Evolutionary conservation across 2,113 vertebrate species (phyloP).

Genomic region (Zosterops lateralis): DNA sequence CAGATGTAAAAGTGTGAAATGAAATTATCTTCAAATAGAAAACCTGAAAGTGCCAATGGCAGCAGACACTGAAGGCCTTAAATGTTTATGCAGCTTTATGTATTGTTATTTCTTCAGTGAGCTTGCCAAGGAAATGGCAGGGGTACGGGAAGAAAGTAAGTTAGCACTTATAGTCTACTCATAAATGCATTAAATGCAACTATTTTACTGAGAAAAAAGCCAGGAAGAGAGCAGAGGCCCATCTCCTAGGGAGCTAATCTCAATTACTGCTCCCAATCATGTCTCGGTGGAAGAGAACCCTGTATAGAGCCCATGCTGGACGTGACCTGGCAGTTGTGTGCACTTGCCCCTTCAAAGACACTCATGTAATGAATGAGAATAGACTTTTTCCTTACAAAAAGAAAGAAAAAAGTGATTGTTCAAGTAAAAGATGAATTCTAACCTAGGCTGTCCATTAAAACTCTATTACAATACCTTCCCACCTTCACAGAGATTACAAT

Average conservation of each 20-base stretch:
- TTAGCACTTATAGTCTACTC: neutral
- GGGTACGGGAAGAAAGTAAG: neutral
- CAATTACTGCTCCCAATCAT: neutral
- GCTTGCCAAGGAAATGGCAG: neutral
- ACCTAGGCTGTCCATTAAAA: neutral
- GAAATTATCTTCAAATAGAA: constrained; percentile 7
- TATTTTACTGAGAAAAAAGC: neutral
- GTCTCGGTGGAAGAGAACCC: neutral
- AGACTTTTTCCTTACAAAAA: neutral
- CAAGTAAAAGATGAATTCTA: neutral
- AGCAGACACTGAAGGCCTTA: neutral
- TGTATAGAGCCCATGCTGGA: neutral
- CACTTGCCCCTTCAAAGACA: neutral
- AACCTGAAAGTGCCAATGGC: neutral
- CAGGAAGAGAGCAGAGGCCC: neutral
- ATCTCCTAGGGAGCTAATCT: neutral
- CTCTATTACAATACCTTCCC: neutral
- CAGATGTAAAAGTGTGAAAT: neutral
- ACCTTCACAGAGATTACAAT: neutral
- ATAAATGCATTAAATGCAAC: neutral
- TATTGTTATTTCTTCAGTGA: constrained; percentile 23
- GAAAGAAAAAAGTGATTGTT: neutral
- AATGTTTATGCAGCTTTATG: constrained; percentile 14
- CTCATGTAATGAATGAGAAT: neutral
- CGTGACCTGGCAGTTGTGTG: neutral